A percentile compares a stretch with the other conserved stretches of the same genome.
Evolutionary conservation across 2,113 vertebrate genomes (phyloP).

Genomic region (Phaetusa simplex): DNA sequence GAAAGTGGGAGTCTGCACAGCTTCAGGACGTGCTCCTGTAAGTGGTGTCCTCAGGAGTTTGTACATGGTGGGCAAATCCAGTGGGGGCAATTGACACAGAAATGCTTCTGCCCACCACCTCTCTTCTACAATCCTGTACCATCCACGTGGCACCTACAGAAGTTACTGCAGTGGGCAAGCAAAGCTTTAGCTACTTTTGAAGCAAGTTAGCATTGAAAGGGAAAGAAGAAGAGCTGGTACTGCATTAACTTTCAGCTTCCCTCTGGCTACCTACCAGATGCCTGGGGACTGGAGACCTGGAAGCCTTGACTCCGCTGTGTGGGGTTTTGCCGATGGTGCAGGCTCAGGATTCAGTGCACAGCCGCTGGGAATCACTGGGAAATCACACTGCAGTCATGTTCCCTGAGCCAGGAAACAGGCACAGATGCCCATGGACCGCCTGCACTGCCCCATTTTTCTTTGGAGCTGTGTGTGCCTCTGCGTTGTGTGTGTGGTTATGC

Average conservation of each 20-base stretch:
- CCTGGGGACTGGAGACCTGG: background rate
- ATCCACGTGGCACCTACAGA: background rate
- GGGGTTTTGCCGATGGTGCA: background rate
- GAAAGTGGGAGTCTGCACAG: background rate
- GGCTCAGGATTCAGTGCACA: background rate
- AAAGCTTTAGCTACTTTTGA: background rate
- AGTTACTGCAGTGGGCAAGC: background rate
- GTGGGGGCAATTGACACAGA: background rate
- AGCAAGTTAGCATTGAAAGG: background rate
- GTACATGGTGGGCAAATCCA: background rate
- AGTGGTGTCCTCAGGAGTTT: background rate
- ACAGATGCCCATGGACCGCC: rapidly evolving
- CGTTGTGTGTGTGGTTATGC: rapidly evolving
- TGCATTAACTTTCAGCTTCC: background rate
- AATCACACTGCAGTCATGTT: background rate
- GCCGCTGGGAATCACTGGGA: background rate
- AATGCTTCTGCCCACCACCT: background rate
- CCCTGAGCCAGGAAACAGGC: background rate
- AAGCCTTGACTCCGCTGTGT: background rate
- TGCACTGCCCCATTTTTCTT: background rate
- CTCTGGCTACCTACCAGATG: background rate
- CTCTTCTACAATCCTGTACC: background rate
- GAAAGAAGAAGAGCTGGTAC: background rate
- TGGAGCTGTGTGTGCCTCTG: background rate
- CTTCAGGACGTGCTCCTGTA: background rate